Base-by-base conservation (phyloP, 2,797 vertebrate genomes). In the Masticophis lateralis region DNA sequence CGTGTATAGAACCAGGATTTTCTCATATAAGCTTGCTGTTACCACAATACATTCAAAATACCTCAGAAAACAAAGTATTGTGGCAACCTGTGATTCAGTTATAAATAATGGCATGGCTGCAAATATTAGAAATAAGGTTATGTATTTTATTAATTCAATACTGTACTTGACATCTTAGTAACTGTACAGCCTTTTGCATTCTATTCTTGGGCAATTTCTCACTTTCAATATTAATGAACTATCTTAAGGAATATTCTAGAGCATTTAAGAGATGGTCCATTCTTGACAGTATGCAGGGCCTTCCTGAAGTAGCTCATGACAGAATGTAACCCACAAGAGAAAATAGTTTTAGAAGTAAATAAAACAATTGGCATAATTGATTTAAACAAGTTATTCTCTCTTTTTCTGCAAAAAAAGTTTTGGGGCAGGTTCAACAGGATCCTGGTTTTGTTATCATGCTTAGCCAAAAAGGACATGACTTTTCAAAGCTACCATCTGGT, bases 11-110 rank as follows among this genome's bases (percentile, higher is more conserved):
- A 96, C 95, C 95, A 95, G 95, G 92, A 92, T 95, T 95, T 95
- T 91, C 51, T 92, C 60, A 63, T 93, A 94, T 96, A 95, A 90
- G 93, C 94, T 91, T 61, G 88, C 69, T 89, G 47, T 89, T 88
- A 51, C 83, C 93, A 89, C 56, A 90, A 92, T 91, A 87, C 92
- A 86, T 89, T 59, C 83, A 90, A 95, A 97, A 97, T 97, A 97
- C 97, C 97, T 97, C 97, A 97, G 92, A 96, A 96, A 91, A 86
- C 91, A 93, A 95, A 95, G 95, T 94, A 94, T 94, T 92, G 61
- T 95, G 95, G 95, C 95, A 90, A 90, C 61, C 83, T 93, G 92
- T 94, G 93, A 94, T 92, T 92, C 93, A 92, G 57, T 86, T 89
- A 86, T 94, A 89, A 92, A 59, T 92, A 92, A 94, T 69, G 92